Evolutionary conservation across 2,797 vertebrate genomes (phyloP).

Genomic region (Molossus molossus): DNA sequence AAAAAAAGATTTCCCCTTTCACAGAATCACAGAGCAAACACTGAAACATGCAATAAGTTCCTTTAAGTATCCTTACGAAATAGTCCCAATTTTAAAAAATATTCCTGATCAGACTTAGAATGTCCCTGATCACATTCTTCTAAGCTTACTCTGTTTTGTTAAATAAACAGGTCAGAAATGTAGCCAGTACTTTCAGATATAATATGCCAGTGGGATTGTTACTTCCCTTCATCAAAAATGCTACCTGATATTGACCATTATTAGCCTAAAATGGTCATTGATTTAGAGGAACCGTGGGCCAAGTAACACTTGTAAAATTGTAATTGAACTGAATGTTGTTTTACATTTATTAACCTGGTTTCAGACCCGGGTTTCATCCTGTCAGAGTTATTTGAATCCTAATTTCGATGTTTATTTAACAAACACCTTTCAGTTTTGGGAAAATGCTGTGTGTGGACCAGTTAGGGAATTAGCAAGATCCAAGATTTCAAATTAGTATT

Average conservation of each 20-base stretch:
- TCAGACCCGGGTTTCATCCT: neutral
- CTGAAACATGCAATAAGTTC: neutral
- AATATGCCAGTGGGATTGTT: neutral
- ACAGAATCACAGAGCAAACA: neutral
- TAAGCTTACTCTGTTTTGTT: neutral
- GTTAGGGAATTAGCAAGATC: neutral
- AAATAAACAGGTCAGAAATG: slow-evolving; percentile 45
- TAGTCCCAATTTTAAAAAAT: neutral
- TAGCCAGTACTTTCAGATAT: neutral
- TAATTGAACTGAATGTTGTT: neutral
- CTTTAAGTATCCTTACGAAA: slow-evolving; percentile 52
- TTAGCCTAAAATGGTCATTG: neutral
- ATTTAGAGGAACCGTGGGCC: neutral
- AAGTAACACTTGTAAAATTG: neutral
- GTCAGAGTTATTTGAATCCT: neutral
- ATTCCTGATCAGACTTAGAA: neutral
- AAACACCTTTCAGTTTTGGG: neutral
- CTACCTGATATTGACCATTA: no score
- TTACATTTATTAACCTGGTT: slow-evolving; percentile 16
- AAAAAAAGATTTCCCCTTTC: neutral
- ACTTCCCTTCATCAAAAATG: neutral
- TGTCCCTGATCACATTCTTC: neutral
- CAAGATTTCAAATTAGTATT: neutral
- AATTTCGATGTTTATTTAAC: neutral
- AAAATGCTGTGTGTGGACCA: neutral